phyloP scores from a whole-genome alignment of 2,797 vertebrate species.

The Tragelaphus oryx region DNA sequence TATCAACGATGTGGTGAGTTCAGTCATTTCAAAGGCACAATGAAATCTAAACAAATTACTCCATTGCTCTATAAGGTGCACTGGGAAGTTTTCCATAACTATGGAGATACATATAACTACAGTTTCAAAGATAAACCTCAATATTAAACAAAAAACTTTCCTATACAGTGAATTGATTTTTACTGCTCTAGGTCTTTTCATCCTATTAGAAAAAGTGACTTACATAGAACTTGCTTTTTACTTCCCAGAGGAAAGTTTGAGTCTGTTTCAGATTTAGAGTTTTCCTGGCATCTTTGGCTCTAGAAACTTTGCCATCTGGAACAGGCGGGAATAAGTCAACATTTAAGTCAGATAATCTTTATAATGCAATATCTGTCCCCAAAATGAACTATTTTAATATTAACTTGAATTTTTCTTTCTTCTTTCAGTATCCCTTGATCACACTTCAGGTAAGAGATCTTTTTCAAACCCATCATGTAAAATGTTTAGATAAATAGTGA shows the following conservation, averaged over 20 bases:
- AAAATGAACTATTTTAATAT: background rate
- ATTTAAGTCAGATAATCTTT: background rate
- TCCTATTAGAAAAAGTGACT: background rate
- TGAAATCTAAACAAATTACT: background rate
- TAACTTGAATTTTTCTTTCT: conserved; percentile 1
- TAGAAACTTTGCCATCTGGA: background rate
- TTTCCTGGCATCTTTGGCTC: background rate
- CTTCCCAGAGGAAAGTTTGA: background rate
- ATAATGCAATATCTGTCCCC: background rate
- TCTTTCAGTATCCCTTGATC: conserved; percentile 78
- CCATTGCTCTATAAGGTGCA: background rate
- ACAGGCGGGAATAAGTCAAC: background rate
- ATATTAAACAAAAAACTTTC: background rate
- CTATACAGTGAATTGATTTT: background rate
- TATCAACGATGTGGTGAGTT: conserved; percentile 75
- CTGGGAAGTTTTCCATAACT: background rate
- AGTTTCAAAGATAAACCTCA: background rate
- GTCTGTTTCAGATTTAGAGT: background rate
- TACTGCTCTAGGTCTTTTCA: background rate
- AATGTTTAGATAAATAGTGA: background rate
- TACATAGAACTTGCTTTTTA: background rate
- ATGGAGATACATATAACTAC: background rate
- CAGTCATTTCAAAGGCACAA: background rate
- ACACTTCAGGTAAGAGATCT: conserved; percentile 77
- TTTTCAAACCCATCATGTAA: background rate